Base-by-base conservation (phyloP, 2,113 vertebrate genomes). In the zebrafish (Danio rerio) region DNA sequence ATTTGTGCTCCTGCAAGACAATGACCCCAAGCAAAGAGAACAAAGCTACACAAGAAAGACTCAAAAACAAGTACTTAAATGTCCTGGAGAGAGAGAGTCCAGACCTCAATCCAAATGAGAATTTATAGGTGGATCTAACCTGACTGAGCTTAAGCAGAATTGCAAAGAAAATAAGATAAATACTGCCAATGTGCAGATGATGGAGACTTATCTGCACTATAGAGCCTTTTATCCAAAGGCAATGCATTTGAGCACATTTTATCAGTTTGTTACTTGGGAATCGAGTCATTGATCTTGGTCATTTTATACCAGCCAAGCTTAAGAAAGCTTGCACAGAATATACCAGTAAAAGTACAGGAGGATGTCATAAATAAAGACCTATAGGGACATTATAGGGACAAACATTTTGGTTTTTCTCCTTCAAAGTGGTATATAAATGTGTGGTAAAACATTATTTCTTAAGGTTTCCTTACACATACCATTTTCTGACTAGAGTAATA, bases 1-100 rank as follows among this genome's bases (percentile, higher is more conserved):
- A 71, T 71, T 52, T 71, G 47, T 71, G 18, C 49, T 71, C 7
- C 68, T 31, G 68, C 45, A 71, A 13, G 12, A 49, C 45, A 49
- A 15, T 71, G 20, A 52, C 18, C 18, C 18, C 18, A 31, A 71
- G 47, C 18, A 21, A 5, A 21, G 68, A 20, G 18, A 71, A 52
- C 12, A 13, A 21, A 71, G 47, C 10, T 49, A 69, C n/a, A 69
- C 16, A 49, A 52, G 10, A 21, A 21, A 8, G 12, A 18, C 45
- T 71, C 7, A 52, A 50, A 70, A 70, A 70, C 18, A 70, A 70
- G 18, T 0, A 50, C 18, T 50, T 20, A 12, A 52, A 21, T 21
- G 47, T 70, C 68, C 12, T 62, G 20, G 10, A 62, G 20, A 10
- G 20, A 10, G 59, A 12, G 18, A 70, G 18, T 52, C n/a, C 68